phyloP scores from a whole-genome alignment of 2,888 invertebrate genomes.

The Amblyjoppa proteus region DNA sequence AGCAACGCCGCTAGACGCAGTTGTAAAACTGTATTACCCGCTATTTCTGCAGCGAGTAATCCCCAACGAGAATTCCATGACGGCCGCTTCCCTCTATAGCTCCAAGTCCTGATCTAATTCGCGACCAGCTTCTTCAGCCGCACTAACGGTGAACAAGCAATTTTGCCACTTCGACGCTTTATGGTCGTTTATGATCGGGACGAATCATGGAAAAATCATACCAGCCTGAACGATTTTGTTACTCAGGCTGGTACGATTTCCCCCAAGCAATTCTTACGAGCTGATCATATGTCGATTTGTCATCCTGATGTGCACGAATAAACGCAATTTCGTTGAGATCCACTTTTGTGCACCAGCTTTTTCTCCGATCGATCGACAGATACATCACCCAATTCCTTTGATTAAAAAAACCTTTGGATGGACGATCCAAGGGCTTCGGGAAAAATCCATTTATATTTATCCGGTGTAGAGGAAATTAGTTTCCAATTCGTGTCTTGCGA shows the following conservation, averaged over 20 bases:
- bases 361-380: no score
- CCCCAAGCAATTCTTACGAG: not conserved
- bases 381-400: no score
- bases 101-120: constrained; percentile 43
- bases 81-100: not conserved
- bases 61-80: constrained; percentile 22
- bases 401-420: not conserved
- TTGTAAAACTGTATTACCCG: not conserved
- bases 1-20: not conserved
- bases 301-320: no score
- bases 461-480: not conserved
- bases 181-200: not conserved
- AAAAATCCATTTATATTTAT: not conserved
- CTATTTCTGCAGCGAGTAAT: constrained; percentile 5
- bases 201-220: not conserved
- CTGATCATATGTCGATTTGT: no score
- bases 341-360: no score
- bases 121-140: constrained; percentile 16
- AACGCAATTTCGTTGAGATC: no score
- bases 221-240: no score
- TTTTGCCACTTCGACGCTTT: not conserved
- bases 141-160: not conserved
- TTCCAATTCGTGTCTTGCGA: constrained; percentile 12
- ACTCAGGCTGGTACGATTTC: not conserved
- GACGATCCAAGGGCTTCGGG: not conserved